Evolutionary conservation across 2,888 invertebrate species (phyloP).

Genomic region (Aleiodes testaceus): DNA sequence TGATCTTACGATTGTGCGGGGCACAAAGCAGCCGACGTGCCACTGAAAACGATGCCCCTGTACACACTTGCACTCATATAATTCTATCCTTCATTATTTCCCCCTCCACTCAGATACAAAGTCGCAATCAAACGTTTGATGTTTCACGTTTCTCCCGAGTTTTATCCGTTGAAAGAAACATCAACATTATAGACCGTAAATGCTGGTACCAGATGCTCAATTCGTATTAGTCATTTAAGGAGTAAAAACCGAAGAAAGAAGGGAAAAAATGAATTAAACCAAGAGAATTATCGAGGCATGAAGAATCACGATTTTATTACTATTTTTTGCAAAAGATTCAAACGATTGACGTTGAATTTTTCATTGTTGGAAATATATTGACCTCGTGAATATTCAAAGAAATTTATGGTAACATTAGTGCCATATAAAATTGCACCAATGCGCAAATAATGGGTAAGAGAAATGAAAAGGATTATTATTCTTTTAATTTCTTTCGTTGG

Average conservation of each 20-base stretch:
- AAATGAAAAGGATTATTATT: constrained; percentile 61
- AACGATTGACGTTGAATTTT: constrained; percentile 48
- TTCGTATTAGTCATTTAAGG: constrained; percentile 45
- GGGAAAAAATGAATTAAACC: background rate
- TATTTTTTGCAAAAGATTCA: background rate
- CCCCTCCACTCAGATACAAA: constrained; percentile 40
- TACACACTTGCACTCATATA: constrained; percentile 46
- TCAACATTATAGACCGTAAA: constrained; percentile 62
- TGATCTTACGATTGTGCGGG: constrained; percentile 69
- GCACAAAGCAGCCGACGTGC: constrained; percentile 68
- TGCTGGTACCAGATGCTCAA: constrained; percentile 63
- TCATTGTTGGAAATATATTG: constrained; percentile 52
- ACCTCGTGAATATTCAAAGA: constrained; percentile 66
- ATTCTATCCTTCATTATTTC: constrained; percentile 38
- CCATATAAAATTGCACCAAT: constrained; percentile 67
- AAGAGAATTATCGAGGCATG: background rate
- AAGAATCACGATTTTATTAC: background rate
- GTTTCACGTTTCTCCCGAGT: constrained; percentile 56
- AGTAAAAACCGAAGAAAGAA: background rate
- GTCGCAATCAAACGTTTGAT: constrained; percentile 60
- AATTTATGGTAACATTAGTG: constrained; percentile 49
- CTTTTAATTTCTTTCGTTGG: constrained; percentile 55
- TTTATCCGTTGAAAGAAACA: constrained; percentile 15
- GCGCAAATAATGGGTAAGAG: constrained; percentile 68
- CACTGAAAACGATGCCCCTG: constrained; percentile 64